A percentile compares a stretch with the other conserved stretches of the same genome.
phyloP scores from a whole-genome alignment of 1,140 invertebrate genomes.

The Drosophila bocqueti region DNA sequence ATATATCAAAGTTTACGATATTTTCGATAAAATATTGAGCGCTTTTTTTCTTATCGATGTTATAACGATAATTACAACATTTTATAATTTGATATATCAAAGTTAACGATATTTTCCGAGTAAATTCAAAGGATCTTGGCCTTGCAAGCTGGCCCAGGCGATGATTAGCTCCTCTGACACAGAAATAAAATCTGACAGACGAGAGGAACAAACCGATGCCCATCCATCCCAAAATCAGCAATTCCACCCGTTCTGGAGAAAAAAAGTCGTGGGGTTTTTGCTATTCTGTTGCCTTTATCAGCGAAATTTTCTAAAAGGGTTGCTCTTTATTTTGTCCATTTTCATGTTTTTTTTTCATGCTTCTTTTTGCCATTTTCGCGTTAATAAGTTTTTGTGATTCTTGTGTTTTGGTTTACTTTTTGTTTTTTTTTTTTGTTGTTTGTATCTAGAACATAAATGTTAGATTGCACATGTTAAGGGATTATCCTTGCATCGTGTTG shows the following conservation, averaged over 20 bases:
- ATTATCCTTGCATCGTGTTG: constrained; percentile 44
- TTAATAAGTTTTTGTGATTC: constrained; percentile 72
- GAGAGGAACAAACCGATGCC: background rate
- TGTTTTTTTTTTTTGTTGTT: constrained; percentile 18
- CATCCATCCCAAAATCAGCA: background rate
- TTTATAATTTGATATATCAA: background rate
- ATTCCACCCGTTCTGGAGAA: background rate
- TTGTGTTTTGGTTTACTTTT: constrained; percentile 44
- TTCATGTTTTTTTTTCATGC: constrained; percentile 47
- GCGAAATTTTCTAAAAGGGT: constrained; percentile 83
- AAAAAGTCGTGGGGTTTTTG: constrained; percentile 38
- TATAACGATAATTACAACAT: no score
- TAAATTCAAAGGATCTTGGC: background rate
- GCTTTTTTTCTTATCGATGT: background rate
- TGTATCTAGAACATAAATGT: constrained; percentile 70
- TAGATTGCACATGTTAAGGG: constrained; percentile 76
- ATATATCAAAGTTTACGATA: background rate
- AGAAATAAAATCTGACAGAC: background rate
- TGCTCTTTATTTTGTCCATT: constrained; percentile 74
- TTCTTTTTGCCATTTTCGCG: constrained; percentile 56
- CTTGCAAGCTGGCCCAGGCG: background rate
- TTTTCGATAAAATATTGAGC: background rate
- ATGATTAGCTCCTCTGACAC: background rate
- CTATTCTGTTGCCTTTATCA: constrained; percentile 82
- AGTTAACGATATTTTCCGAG: background rate